Evolutionary conservation across 1,140 invertebrate genomes (phyloP).

Genomic region (Trachymyrmex septentrionalis): DNA sequence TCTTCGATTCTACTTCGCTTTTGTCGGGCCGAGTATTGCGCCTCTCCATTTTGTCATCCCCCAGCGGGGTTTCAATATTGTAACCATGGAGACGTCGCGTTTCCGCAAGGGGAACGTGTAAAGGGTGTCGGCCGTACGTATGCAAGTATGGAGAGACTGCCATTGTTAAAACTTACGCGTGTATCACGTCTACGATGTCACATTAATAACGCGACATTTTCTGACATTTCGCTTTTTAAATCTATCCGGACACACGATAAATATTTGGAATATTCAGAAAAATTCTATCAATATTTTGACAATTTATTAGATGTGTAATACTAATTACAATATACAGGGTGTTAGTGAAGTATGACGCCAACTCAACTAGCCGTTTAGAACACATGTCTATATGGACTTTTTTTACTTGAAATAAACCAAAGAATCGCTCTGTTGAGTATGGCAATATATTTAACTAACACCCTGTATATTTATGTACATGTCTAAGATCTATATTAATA

Average conservation of each 20-base stretch:
- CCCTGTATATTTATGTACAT: neutral
- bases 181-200: conserved; percentile 66
- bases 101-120: conserved; percentile 84
- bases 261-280: neutral
- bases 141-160: conserved; percentile 77
- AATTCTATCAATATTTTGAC: neutral
- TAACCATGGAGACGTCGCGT: conserved; percentile 86
- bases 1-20: conserved; percentile 76
- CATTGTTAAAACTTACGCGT: conserved; percentile 80
- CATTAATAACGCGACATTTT: conserved; percentile 68
- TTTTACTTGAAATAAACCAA: no score
- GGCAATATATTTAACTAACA: no score
- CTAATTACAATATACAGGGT: neutral
- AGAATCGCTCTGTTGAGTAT: no score
- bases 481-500: neutral
- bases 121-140: conserved; percentile 82
- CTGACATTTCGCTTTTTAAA: neutral
- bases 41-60: conserved; percentile 86
- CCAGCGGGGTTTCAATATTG: conserved; percentile 85
- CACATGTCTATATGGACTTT: no score
- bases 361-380: no score
- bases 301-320: neutral
- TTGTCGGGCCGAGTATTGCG: conserved; percentile 79
- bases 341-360: no score
- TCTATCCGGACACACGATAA: neutral